A percentile compares a stretch with the other conserved stretches of the same genome.
phyloP scores from a whole-genome alignment of 2,797 vertebrate genomes.

The Propithecus deckenii region DNA sequence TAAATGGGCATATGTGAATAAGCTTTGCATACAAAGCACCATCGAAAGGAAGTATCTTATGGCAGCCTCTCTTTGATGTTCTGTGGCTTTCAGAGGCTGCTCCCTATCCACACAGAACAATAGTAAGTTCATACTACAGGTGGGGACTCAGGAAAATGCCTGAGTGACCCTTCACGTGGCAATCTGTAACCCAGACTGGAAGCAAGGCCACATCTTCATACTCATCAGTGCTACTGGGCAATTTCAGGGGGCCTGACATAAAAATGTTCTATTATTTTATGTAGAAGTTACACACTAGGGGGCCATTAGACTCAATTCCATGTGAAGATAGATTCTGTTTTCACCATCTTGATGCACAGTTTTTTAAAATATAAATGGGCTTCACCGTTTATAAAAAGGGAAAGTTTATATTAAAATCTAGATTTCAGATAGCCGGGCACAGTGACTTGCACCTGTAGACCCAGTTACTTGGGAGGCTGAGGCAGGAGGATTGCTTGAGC shows the following conservation, averaged over 20 bases:
- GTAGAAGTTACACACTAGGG: not conserved
- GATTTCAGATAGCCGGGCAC: not conserved
- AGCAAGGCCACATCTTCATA: not conserved
- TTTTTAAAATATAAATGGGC: slow-evolving; percentile 23
- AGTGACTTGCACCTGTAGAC: not conserved
- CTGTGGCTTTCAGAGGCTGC: not conserved
- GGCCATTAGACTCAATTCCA: not conserved
- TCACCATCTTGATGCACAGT: not conserved
- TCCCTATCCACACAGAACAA: not conserved
- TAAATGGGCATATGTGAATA: not conserved
- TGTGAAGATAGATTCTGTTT: not conserved
- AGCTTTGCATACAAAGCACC: not conserved
- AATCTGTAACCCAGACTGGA: not conserved
- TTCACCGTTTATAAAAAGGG: not conserved
- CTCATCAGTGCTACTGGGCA: not conserved
- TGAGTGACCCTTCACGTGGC: not conserved
- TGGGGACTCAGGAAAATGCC: not conserved
- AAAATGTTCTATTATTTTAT: not conserved
- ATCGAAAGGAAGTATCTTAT: not conserved
- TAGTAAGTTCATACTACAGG: not conserved
- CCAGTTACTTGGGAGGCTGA: not conserved
- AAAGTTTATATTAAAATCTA: not conserved
- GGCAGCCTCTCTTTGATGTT: not conserved
- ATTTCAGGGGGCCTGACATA: not conserved
- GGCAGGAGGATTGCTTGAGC: not conserved